Evolutionary conservation across 2,113 vertebrate species (phyloP), one percentile per base, ranked within the genome.

Genomic region (Glaucidium brasilianum): DNA sequence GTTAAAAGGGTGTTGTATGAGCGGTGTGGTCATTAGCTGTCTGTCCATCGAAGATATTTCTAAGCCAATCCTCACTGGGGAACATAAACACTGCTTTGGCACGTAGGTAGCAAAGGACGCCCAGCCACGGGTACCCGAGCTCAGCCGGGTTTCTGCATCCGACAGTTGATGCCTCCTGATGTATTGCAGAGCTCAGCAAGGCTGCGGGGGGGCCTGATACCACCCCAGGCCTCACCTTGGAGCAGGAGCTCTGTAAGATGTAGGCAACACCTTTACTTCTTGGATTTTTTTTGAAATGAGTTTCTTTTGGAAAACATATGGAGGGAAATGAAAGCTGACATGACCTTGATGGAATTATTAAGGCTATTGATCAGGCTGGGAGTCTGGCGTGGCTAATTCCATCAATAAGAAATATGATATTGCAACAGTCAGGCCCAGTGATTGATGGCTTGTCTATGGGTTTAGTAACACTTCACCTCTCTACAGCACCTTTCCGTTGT

Each of bases 341-440:
- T 30, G 63, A 72, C 80, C 85, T 80, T 81, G 93, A 81, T 92
- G 63, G 41, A 81, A 89, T 77, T 80, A 71, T 89, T 72, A 89
- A 81, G 69, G 58, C 39, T 85, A 92, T 92, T 50, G 93, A 95
- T 85, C 8, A 34, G 47, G 63, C 74, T 34, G 80, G 78, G 69
- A 80, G 80, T 66, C 73, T 7, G 0, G 78, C 15, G 3, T 69
- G 18, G 63, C 58, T 92, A 77, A 89, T 89, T 75, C 90, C 80
- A 21, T 85, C 93, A 66, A 50, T 72, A 19, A 76, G 52, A 60
- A 81, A 50, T 25, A 72, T 25, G 69, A 76, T 50, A 85, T 56
- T 56, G 75, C 75, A 72, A 39, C 23, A 85, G 64, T 50, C 64
- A 53, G 75, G 37, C 10, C 27, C 0, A 4, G 10, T 27, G 85